phyloP scores from a whole-genome alignment of 1,140 invertebrate species.

The Drosophila auraria region DNA sequence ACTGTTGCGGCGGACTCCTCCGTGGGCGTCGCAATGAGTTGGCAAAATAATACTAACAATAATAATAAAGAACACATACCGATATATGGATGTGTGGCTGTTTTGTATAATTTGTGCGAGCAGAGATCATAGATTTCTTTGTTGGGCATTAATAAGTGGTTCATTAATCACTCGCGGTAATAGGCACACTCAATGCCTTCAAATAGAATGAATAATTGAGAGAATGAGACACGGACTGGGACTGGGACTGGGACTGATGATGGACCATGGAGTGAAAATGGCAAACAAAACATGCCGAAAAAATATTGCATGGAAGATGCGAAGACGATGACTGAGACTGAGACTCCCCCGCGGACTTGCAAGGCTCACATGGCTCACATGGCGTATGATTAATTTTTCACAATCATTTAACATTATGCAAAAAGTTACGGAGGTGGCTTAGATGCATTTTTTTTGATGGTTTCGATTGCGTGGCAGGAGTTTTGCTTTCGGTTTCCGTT shows the following conservation, averaged over 20 bases:
- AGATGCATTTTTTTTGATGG: conserved; percentile 18
- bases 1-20: background rate
- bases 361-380: conserved; percentile 42
- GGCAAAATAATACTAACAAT: conserved; percentile 24
- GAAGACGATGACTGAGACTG: conserved; percentile 10
- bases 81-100: conserved; percentile 23
- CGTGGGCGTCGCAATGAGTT: conserved; percentile 40
- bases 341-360: conserved; percentile 43
- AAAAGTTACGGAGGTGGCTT: conserved; percentile 36
- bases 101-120: conserved; percentile 66
- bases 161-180: conserved; percentile 70
- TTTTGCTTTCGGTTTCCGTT: conserved; percentile 49
- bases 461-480: conserved; percentile 24
- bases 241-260: conserved; percentile 9
- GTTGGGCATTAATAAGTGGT: conserved; percentile 64
- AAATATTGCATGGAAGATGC: conserved; percentile 17
- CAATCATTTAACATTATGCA: conserved; percentile 48
- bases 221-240: conserved; percentile 17
- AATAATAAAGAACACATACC: conserved; percentile 37
- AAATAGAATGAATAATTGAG: conserved; percentile 41
- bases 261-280: conserved; percentile 15
- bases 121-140: conserved; percentile 43
- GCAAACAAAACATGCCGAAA: conserved; percentile 13
- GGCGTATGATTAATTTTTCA: conserved; percentile 72
- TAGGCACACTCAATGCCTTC: conserved; percentile 30